Base-by-base conservation (phyloP, 2,888 invertebrate species). In the Plebejus argus region DNA sequence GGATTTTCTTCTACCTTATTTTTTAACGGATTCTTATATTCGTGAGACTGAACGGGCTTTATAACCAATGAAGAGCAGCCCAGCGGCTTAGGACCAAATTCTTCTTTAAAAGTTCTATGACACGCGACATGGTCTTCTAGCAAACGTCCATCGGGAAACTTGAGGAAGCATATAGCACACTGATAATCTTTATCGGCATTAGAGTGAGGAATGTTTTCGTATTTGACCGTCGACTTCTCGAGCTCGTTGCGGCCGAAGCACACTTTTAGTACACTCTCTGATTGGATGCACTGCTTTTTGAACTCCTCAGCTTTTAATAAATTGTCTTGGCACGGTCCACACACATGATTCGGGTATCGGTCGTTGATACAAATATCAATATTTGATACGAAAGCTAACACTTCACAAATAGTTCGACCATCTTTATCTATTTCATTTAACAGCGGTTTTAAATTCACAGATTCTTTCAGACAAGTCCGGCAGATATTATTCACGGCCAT, bases 261-360 rank as follows among this genome's bases (percentile, higher is more conserved):
- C 35, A 86, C 86, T 71, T 84, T 86, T 81, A 93, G 82, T 79
- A 88, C 83, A 0, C 82, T 81, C 56, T 93, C 90, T 0, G 91
- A 89, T 45, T 89, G 85, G 2, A 88, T 79, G 79, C 91, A 93
- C 2, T 87, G 88, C n/a, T 86, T 86, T 83, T 89, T 91, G 77
- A 93, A 92, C 33, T 86, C 86, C 49, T 91, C 87, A 33, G 88
- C 86, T 80, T 88, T 89, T 45, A 82, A 83, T 83, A 93, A 82
- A 28, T 86, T 83, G 39, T 80, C 66, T 78, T 88, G 88, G 80
- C 93, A 94, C 39, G 88, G 88, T 76, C 79, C 80, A 82, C 93
- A 94, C 77, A 94, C 86, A 79, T 91, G 90, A 83, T 90, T 89
- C 0, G 93, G 91, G 70, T 90, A 84, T 78, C 79, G 84, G 81